Conservation (phyloP, 2,113 vertebrate species). For the Heliornis fulica region DNA sequence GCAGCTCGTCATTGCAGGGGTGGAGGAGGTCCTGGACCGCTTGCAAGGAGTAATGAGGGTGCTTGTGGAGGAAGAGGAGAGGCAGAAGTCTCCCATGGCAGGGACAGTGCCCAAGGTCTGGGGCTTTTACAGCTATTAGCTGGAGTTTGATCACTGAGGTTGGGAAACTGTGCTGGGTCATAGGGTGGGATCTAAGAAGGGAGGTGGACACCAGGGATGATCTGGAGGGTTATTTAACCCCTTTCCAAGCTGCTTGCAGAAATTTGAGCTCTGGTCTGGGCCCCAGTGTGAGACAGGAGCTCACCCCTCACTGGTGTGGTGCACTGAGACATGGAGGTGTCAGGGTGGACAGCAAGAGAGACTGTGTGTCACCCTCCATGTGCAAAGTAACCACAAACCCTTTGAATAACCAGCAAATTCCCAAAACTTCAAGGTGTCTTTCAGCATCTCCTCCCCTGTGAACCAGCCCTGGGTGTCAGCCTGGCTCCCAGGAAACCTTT, state of each 20-base stretch:
- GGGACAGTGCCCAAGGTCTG: not conserved
- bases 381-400: accelerated
- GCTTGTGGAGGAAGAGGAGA: not conserved
- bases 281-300: accelerated
- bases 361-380: not conserved
- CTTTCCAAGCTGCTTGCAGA: not conserved
- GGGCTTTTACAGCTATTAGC: not conserved
- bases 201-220: not conserved
- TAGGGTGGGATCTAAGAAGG: not conserved
- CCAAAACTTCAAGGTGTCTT: not conserved
- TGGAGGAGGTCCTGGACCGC: not conserved
- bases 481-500: not conserved
- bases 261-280: not conserved
- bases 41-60: not conserved
- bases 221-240: not conserved
- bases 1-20: not conserved
- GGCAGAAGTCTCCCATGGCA: not conserved
- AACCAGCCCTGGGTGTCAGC: not conserved
- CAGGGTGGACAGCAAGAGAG: not conserved
- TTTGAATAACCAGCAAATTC: not conserved
- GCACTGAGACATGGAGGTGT: no score
- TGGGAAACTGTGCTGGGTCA: not conserved
- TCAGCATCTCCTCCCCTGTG: not conserved
- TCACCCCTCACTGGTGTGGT: not conserved
- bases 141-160: not conserved